A percentile compares a stretch with the other conserved stretches of the same genome.
These are phyloP conservation scores for Gnatocerus cornutus DNA, from an alignment of 2,888 invertebrate species.

Conservation along the genomic window DNA sequence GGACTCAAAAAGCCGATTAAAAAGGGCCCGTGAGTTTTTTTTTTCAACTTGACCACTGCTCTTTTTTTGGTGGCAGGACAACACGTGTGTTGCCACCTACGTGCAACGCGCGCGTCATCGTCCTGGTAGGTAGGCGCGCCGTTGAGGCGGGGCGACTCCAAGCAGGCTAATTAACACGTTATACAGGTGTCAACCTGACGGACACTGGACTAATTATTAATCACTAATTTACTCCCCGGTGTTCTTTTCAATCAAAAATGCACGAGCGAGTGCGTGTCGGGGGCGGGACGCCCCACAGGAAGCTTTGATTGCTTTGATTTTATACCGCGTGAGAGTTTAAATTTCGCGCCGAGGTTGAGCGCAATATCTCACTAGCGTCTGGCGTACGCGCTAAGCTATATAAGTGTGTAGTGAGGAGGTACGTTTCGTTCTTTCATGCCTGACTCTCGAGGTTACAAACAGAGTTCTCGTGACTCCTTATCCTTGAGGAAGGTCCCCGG, in stretches of 20 bases:
- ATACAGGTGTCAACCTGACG: conserved; percentile 63
- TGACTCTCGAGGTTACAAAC: conserved; percentile 70
- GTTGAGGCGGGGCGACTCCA: conserved; percentile 50
- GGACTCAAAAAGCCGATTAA: not conserved
- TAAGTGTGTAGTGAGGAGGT: not conserved
- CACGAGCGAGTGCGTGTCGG: conserved; percentile 21
- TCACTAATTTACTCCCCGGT: conserved; percentile 53
- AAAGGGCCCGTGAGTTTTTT: too few species aligned
- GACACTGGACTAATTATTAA: conserved; percentile 57
- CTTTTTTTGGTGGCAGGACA: not conserved
- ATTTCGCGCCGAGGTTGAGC: not conserved
- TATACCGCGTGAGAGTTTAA: too few species aligned
- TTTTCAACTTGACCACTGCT: not conserved
- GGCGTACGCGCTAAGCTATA: not conserved
- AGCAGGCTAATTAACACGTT: conserved; percentile 63
- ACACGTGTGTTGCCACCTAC: conserved; percentile 54
- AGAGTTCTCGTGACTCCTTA: conserved; percentile 67
- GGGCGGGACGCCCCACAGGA: not conserved
- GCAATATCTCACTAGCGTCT: not conserved
- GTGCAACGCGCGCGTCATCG: conserved; percentile 53
- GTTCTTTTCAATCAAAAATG: conserved; percentile 51
- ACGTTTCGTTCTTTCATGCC: conserved; percentile 65
- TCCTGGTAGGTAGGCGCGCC: conserved; percentile 54
- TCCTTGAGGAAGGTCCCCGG: conserved; percentile 75
- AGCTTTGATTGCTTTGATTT: too few species aligned